Evolutionary conservation across 2,113 vertebrate genomes (phyloP).

Genomic region (Oceanodroma tethys): DNA sequence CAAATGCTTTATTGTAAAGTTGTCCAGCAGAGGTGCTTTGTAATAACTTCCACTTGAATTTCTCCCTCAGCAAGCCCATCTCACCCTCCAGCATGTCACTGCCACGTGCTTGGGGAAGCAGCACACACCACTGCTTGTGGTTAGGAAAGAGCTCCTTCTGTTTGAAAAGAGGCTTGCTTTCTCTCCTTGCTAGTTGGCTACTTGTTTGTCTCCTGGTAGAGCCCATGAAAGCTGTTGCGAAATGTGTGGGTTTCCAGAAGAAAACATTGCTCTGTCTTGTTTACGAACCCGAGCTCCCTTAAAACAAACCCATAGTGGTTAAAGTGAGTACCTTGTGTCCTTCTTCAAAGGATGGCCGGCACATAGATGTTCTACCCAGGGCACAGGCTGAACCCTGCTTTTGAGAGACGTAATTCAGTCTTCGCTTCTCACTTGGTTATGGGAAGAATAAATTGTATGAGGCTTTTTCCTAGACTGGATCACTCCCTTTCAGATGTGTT

Average conservation of each 20-base stretch:
- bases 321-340: neutral
- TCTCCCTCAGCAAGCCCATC: neutral
- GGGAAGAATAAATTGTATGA: neutral
- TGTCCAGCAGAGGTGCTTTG: neutral
- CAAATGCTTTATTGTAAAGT: neutral
- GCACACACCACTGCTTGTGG: neutral
- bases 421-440: neutral
- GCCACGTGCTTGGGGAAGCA: neutral
- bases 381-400: neutral
- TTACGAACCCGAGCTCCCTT: neutral
- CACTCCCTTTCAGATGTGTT: neutral
- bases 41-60: neutral
- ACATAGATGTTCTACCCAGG: neutral
- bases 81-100: neutral
- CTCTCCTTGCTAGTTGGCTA: neutral
- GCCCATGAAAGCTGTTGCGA: neutral
- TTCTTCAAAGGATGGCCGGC: neutral
- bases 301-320: neutral
- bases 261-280: constrained; percentile 13
- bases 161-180: neutral
- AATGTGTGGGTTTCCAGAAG: constrained; percentile 9
- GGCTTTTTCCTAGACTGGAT: neutral
- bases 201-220: constrained; percentile 11
- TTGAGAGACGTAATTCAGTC: neutral
- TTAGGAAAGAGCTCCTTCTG: neutral